A percentile compares a stretch with the other conserved stretches of the same genome.
Evolutionary conservation across 1,140 invertebrate species (phyloP).

Genomic region (Fopius arisanus): DNA sequence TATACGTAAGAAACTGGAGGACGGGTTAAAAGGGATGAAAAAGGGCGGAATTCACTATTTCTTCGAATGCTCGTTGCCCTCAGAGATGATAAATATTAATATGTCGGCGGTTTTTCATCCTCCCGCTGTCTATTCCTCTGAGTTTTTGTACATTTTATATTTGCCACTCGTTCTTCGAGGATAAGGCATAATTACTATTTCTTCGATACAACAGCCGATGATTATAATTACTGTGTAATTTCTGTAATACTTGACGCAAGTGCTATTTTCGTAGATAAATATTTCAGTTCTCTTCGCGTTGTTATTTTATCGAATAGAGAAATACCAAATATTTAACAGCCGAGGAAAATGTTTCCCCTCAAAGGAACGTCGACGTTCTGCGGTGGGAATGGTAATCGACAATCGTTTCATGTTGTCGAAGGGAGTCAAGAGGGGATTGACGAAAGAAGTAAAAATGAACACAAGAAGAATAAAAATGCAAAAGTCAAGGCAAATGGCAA

Average conservation of each 20-base stretch:
- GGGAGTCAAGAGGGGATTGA: not conserved
- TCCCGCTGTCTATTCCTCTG: too few relatives aligned
- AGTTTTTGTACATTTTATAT: too few relatives aligned
- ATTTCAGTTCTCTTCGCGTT: not conserved
- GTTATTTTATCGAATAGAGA: not conserved
- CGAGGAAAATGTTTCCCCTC: not conserved
- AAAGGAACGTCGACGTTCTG: not conserved
- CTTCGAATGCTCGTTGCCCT: slow-evolving; percentile 45
- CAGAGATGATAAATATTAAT: slow-evolving; percentile 64
- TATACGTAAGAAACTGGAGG: slow-evolving; percentile 30
- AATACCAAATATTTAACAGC: not conserved
- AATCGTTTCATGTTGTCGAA: not conserved
- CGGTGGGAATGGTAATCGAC: slow-evolving; percentile 7
- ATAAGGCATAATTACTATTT: too few relatives aligned
- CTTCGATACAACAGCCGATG: too few relatives aligned
- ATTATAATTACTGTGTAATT: too few relatives aligned
- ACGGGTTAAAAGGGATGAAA: slow-evolving; percentile 44
- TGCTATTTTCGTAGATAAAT: not conserved
- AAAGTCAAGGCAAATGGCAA: slow-evolving; percentile 41
- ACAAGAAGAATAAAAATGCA: slow-evolving; percentile 1
- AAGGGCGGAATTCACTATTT: slow-evolving; percentile 28
- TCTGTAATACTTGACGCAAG: too few relatives aligned
- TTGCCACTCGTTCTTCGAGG: too few relatives aligned
- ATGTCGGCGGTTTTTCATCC: too few relatives aligned
- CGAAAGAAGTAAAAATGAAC: slow-evolving; percentile 5